Evolutionary conservation across 2,888 invertebrate species (phyloP), one percentile per base, ranked within the genome.

Genomic region (Scaptomyza cyrtandrae): DNA sequence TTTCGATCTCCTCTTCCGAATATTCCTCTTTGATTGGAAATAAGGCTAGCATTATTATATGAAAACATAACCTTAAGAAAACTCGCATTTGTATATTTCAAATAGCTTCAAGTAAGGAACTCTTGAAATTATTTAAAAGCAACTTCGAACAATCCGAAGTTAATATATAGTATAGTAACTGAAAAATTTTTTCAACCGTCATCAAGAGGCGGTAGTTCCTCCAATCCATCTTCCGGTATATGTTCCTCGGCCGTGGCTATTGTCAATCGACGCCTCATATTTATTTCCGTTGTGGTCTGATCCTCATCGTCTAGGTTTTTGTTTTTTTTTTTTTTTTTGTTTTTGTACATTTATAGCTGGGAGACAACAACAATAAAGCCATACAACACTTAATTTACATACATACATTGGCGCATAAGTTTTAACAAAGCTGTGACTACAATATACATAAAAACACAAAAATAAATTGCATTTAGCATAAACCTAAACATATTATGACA

Each of bases 241-340:
- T 82, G 70, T 45, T 92, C 91, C 61, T 91, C 91, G 6, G 88
- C 82, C 7, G 80, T 73, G 49, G 91, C 89, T 55, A 92, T 90
- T 19, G 92, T 92, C 50, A 92, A 70, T 44, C 92, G 86, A 6
- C 92, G 89, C 73, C 90, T 89, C 90, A 91, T 86, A 45, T 70
- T 58, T 63, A 66, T 52, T 71, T 90, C 86, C 35, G 64, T 49
- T 5, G 75, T 44, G 49, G 84, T 67, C 57, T 76, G 80, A 57
- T 81, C 82, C 68, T 74, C 83, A 49, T 68, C 88, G 72, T 62
- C 84, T 85, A 56, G 46, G 24, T 45, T 58, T 14, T 53, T 6
- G 7, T 52, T 39, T 49, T 31, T 45, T 10, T 24, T 54, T 35
- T 13, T 14, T 6, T 9, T 39, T 41, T 16, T 43, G 58, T 56